These are phyloP conservation scores for Cinclus cinclus DNA, from an alignment of 2,113 vertebrate genomes.

Conservation along the genomic window DNA sequence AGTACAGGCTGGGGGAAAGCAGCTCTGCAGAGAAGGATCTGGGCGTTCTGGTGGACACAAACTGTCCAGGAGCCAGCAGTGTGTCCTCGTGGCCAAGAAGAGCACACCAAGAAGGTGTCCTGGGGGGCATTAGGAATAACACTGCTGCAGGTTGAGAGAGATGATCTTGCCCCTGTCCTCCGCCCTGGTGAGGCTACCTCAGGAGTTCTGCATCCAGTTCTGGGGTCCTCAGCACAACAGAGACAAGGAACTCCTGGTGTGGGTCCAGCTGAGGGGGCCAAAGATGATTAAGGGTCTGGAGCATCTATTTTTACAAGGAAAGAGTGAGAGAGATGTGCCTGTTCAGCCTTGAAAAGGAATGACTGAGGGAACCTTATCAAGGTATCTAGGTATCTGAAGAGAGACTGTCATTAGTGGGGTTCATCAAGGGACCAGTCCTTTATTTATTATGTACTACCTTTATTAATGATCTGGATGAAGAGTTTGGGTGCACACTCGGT, in stretches of 20 bases:
- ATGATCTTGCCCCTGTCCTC: not conserved
- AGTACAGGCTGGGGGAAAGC: not conserved
- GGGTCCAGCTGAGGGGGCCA: not conserved
- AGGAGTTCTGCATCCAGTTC: not conserved
- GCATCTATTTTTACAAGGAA: not conserved
- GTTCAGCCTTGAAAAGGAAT: not conserved
- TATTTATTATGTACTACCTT: not conserved
- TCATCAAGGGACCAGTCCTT: not conserved
- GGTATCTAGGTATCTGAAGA: not conserved
- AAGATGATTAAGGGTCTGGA: not conserved
- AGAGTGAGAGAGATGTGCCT: not conserved
- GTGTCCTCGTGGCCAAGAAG: not conserved
- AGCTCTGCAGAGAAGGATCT: not conserved
- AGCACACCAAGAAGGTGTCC: no score
- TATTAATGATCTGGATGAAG: not conserved
- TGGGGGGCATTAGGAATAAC: not conserved
- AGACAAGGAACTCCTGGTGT: not conserved
- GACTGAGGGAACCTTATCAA: not conserved
- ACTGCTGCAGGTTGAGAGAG: not conserved
- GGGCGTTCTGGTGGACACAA: not conserved
- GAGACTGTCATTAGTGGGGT: not conserved
- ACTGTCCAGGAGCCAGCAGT: not conserved
- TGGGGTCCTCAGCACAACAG: not conserved
- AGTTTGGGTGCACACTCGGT: rapidly evolving
- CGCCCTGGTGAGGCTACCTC: not conserved